phyloP scores from a whole-genome alignment of 1,140 invertebrate genomes.

The Pogonomyrmex barbatus region DNA sequence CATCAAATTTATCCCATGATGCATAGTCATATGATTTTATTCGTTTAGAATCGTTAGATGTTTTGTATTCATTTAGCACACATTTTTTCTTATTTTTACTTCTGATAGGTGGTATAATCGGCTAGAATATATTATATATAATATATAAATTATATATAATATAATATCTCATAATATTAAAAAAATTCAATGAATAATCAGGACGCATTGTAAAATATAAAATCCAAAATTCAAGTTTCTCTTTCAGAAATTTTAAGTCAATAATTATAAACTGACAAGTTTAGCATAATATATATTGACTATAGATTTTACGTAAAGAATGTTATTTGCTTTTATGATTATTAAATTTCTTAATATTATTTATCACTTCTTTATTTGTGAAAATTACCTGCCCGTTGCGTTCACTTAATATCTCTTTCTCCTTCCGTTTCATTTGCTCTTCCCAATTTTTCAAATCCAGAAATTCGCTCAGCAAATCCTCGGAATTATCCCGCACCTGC shows the following conservation, averaged over 20 bases:
- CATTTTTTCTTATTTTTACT: slow-evolving; percentile 79
- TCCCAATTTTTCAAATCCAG: slow-evolving; percentile 94
- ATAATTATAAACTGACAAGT: neutral
- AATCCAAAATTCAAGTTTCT: slow-evolving; percentile 2
- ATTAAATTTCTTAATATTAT: neutral
- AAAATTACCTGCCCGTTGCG: slow-evolving; percentile 70
- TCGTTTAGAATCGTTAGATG: slow-evolving; percentile 78
- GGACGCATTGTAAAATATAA: slow-evolving; percentile 22
- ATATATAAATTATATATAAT: too few relatives aligned
- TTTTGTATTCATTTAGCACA: slow-evolving; percentile 77
- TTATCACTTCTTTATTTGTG: neutral
- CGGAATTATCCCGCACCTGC: slow-evolving; percentile 90
- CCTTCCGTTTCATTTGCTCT: slow-evolving; percentile 93
- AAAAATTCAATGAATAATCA: slow-evolving; percentile 11
- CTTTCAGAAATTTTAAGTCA: neutral
- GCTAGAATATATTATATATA: slow-evolving; percentile 44
- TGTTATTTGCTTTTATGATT: neutral
- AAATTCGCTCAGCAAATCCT: slow-evolving; percentile 90
- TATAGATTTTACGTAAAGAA: neutral
- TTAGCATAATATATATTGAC: neutral
- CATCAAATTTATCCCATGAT: slow-evolving; percentile 94
- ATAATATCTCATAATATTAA: neutral
- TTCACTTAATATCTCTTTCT: slow-evolving; percentile 86
- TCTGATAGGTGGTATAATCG: slow-evolving; percentile 87
- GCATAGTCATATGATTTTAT: slow-evolving; percentile 89